phyloP scores from a whole-genome alignment of 2,888 invertebrate species.

The Rotaria socialis region DNA sequence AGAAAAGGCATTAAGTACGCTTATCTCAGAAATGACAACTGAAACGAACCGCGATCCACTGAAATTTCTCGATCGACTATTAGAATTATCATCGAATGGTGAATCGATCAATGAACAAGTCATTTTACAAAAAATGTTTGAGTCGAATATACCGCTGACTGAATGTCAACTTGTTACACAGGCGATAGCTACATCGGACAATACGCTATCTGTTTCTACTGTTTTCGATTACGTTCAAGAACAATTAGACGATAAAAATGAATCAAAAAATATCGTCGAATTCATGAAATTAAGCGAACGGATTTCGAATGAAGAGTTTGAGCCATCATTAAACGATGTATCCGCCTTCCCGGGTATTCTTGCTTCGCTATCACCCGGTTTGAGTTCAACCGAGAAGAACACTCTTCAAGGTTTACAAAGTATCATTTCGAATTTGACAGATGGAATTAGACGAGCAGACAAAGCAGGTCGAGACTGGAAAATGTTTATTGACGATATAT shows the following conservation, averaged over 20 bases:
- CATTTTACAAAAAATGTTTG: background rate
- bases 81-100: background rate
- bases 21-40: background rate
- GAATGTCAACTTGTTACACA: background rate
- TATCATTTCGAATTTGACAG: background rate
- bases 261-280: background rate
- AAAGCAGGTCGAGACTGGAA: background rate
- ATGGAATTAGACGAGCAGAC: background rate
- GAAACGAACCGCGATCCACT: background rate
- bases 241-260: background rate
- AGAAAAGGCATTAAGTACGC: background rate
- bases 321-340: background rate
- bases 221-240: background rate
- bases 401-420: background rate
- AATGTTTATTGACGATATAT: background rate
- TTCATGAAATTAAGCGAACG: background rate
- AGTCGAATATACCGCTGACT: background rate
- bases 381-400: background rate
- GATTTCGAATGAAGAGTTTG: background rate
- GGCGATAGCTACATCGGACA: background rate
- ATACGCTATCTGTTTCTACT: background rate
- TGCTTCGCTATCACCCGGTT: background rate
- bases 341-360: background rate
- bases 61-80: background rate
- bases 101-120: background rate